These are phyloP conservation scores for Platichthys stellatus DNA, from an alignment of 2,113 vertebrate species.

Conservation along the genomic window DNA sequence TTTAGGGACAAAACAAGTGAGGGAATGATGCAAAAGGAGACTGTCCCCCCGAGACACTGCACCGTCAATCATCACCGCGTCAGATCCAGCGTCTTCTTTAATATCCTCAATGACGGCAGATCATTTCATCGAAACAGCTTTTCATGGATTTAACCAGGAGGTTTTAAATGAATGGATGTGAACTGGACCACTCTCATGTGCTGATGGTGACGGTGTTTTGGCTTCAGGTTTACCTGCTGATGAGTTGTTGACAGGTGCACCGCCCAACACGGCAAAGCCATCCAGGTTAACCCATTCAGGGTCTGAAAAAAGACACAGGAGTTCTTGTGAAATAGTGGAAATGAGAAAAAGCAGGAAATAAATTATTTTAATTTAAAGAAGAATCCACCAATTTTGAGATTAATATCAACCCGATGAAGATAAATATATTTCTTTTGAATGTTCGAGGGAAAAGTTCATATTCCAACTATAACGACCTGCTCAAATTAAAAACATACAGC, in stretches of 20 bases:
- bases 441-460: too few relatives aligned
- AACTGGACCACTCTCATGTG: not conserved
- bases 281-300: constrained; percentile 83
- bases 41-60: constrained; percentile 9
- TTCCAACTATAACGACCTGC: too few relatives aligned
- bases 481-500: not conserved
- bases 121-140: not conserved
- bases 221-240: constrained; percentile 73
- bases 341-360: not conserved
- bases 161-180: not conserved
- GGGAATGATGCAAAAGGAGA: constrained; percentile 14
- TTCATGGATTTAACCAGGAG: constrained; percentile 7
- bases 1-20: constrained; percentile 11
- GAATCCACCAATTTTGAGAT: not conserved
- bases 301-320: constrained; percentile 67
- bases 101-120: constrained; percentile 27
- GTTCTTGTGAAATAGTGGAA: constrained; percentile 18
- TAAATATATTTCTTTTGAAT: not conserved
- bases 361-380: not conserved
- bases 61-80: constrained; percentile 15
- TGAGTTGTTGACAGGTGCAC: constrained; percentile 78
- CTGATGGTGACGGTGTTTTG: constrained; percentile 22
- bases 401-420: too few relatives aligned
- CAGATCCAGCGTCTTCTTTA: constrained; percentile 3
- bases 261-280: constrained; percentile 82